Conservation (phyloP, 2,797 vertebrate species). For the Tarsius wallacei region DNA sequence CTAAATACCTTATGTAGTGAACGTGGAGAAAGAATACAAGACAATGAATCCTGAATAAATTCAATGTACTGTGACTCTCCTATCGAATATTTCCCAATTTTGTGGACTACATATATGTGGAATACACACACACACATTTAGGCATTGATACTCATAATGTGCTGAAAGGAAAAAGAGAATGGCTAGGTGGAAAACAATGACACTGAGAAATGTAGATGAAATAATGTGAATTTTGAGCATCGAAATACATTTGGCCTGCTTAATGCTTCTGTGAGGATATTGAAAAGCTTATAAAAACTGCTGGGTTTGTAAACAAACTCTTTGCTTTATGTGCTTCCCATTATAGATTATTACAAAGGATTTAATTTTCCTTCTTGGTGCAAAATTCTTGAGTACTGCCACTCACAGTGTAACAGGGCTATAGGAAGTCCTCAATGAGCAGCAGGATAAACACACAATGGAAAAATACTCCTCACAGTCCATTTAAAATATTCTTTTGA, state of each 20-base stretch:
- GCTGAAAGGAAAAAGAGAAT: not conserved
- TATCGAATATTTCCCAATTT: not conserved
- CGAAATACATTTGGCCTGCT: not conserved
- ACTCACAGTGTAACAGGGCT: not conserved
- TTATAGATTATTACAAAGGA: not conserved
- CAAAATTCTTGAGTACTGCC: not conserved
- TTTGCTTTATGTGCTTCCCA: constrained; percentile 11
- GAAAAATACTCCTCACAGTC: not conserved
- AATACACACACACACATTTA: not conserved
- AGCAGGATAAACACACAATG: not conserved
- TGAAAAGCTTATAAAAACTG: constrained; percentile 11
- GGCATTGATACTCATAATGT: not conserved
- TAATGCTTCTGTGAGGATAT: constrained; percentile 8
- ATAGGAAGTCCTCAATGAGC: not conserved
- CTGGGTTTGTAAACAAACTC: not conserved
- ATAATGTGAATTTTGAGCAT: not conserved
- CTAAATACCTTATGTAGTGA: not conserved
- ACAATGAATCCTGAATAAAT: not conserved
- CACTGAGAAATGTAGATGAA: not conserved
- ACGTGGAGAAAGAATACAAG: not conserved
- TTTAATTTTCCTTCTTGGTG: not conserved
- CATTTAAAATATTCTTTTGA: constrained; percentile 19
- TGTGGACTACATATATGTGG: not conserved
- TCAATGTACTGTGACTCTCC: not conserved
- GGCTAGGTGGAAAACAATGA: not conserved